Evolutionary conservation across 2,888 invertebrate genomes (phyloP).

Genomic region (Perizoma affinitatum): DNA sequence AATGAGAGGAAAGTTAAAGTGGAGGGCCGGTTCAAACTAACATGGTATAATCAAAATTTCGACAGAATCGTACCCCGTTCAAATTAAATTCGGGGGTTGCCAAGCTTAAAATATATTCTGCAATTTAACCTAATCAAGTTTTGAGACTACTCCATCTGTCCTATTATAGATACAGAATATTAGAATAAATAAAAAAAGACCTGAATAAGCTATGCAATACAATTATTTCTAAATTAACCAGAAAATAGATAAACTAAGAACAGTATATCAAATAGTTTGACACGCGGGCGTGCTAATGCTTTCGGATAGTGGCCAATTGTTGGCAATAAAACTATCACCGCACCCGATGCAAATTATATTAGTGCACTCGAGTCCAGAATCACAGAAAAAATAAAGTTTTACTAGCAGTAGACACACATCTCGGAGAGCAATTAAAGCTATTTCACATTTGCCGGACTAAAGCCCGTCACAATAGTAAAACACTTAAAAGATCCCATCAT

Average conservation of each 20-base stretch:
- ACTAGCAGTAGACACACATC: background rate
- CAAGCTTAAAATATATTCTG: conserved; percentile 33
- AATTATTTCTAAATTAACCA: conserved; percentile 30
- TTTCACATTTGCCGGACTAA: too few species aligned
- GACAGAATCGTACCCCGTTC: conserved; percentile 67
- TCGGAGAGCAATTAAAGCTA: too few species aligned
- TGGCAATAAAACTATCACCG: conserved; percentile 68
- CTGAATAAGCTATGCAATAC: conserved; percentile 2
- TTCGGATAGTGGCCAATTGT: conserved; percentile 67
- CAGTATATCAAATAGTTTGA: conserved; percentile 62
- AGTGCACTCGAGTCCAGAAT: conserved; percentile 38
- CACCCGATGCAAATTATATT: conserved; percentile 71
- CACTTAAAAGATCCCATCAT: too few species aligned
- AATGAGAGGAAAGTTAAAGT: conserved; percentile 80
- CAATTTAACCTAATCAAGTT: conserved; percentile 11
- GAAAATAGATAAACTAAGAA: conserved; percentile 40
- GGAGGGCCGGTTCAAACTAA: conserved; percentile 74
- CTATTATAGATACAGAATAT: too few species aligned
- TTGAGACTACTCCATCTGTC: background rate
- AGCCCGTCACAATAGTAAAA: too few species aligned
- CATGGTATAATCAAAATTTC: conserved; percentile 79
- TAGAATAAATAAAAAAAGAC: background rate
- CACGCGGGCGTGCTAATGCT: conserved; percentile 63
- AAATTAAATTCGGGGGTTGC: conserved; percentile 65
- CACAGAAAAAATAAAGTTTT: conserved; percentile 11